Evolutionary conservation across 2,113 vertebrate genomes (phyloP).

Genomic region (Epinephelus cyanopodus): DNA sequence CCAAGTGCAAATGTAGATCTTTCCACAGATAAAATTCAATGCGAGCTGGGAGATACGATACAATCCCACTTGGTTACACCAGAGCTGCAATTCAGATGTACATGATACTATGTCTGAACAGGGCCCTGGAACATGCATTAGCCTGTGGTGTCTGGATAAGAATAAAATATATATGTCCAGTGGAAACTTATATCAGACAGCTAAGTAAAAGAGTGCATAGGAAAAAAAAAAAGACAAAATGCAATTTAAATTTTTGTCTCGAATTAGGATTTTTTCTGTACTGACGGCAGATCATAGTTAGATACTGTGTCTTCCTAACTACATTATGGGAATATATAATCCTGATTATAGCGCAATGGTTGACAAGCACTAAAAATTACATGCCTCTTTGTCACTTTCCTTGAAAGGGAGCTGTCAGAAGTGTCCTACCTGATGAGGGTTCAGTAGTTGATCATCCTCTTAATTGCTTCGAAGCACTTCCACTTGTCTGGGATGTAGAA

Average conservation of each 20-base stretch:
- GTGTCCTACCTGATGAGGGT: slow-evolving; percentile 53
- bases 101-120: not conserved
- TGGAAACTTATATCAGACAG: not conserved
- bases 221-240: slow-evolving; percentile 6
- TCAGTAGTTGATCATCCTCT: slow-evolving; percentile 97
- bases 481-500: slow-evolving; percentile 99
- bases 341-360: slow-evolving; percentile 14
- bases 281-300: slow-evolving; percentile 12
- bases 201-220: not conserved
- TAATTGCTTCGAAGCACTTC: slow-evolving; percentile 97
- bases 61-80: not conserved
- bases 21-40: not conserved
- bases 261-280: slow-evolving; percentile 2
- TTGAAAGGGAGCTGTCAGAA: slow-evolving; percentile 9
- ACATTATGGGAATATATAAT: slow-evolving; percentile 41
- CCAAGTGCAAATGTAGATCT: not conserved
- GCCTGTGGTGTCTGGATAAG: slow-evolving; percentile 9
- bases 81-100: not conserved
- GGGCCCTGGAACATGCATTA: not conserved
- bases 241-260: not conserved
- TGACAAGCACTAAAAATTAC: slow-evolving; percentile 35
- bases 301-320: slow-evolving; percentile 15
- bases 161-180: slow-evolving; percentile 10
- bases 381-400: not conserved
- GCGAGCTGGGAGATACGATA: not conserved